These are phyloP conservation scores for Pterocles burchelli DNA, from an alignment of 2,113 vertebrate species.

Conservation along the genomic window DNA sequence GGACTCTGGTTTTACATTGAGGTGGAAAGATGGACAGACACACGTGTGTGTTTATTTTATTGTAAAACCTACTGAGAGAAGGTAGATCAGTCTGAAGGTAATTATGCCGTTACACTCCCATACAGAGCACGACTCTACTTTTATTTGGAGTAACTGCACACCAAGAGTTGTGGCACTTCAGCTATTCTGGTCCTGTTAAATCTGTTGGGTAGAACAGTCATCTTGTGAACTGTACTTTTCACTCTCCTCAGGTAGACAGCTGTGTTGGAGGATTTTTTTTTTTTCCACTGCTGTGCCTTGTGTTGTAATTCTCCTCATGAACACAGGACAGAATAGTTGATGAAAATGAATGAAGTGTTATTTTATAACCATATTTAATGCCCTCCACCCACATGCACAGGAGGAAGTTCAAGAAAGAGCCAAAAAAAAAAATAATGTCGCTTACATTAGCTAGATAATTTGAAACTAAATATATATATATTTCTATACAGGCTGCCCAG, in stretches of 20 bases:
- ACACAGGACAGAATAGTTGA: no score
- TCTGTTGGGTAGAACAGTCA: background rate
- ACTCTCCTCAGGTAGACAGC: background rate
- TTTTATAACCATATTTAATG: no score
- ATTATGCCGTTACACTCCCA: background rate
- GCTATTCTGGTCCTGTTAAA: background rate
- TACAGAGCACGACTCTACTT: background rate
- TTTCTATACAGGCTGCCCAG: no score
- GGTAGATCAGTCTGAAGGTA: background rate
- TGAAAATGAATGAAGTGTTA: no score
- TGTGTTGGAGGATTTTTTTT: background rate
- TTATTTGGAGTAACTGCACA: background rate
- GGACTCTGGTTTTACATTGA: background rate
- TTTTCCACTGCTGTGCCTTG: no score
- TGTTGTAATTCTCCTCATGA: no score
- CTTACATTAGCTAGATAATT: background rate
- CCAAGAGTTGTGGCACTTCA: background rate
- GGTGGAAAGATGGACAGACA: background rate
- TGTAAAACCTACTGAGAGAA: background rate
- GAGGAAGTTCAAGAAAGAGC: no score
- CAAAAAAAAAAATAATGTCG: background rate
- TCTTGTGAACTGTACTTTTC: background rate
- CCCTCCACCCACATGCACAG: no score
- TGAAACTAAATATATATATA: background rate
- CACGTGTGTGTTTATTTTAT: background rate